phyloP scores from a whole-genome alignment of 2,888 invertebrate genomes.

The Fissipunctia ypsillon region DNA sequence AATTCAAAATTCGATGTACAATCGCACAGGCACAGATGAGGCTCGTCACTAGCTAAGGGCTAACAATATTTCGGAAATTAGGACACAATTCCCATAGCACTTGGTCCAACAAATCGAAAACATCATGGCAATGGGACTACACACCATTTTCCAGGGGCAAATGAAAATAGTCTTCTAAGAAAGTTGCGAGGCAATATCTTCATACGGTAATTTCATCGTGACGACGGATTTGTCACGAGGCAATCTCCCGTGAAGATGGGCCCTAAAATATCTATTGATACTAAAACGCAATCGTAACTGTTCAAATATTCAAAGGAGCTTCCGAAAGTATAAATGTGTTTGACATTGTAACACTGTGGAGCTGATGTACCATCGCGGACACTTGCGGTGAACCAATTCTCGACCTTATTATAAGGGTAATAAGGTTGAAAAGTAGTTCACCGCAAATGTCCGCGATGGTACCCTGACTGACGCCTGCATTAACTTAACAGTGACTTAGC shows the following conservation, averaged over 20 bases:
- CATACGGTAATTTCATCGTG: background rate
- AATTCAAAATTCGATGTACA: background rate
- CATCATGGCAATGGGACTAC: too few relatives aligned
- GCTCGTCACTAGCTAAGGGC: background rate
- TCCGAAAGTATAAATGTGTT: slow-evolving; percentile 21
- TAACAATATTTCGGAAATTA: background rate
- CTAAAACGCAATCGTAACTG: slow-evolving; percentile 27
- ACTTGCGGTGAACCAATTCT: too few relatives aligned
- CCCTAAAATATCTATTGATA: slow-evolving; percentile 40
- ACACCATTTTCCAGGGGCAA: background rate
- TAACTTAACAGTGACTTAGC: slow-evolving; percentile 21
- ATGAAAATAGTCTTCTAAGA: background rate
- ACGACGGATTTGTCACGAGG: slow-evolving; percentile 12
- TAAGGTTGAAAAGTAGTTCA: too few relatives aligned
- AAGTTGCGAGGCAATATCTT: slow-evolving; percentile 5
- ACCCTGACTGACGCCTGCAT: background rate
- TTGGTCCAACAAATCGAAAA: background rate
- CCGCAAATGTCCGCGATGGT: too few relatives aligned
- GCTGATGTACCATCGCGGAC: background rate
- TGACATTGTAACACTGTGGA: slow-evolving; percentile 26
- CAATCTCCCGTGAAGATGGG: slow-evolving; percentile 1
- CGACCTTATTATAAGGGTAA: too few relatives aligned
- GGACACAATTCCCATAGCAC: background rate
- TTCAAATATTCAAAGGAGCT: slow-evolving; percentile 37
- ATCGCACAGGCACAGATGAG: background rate